Conservation (phyloP, 2,113 vertebrate species). For the Ceyx margarethae region DNA sequence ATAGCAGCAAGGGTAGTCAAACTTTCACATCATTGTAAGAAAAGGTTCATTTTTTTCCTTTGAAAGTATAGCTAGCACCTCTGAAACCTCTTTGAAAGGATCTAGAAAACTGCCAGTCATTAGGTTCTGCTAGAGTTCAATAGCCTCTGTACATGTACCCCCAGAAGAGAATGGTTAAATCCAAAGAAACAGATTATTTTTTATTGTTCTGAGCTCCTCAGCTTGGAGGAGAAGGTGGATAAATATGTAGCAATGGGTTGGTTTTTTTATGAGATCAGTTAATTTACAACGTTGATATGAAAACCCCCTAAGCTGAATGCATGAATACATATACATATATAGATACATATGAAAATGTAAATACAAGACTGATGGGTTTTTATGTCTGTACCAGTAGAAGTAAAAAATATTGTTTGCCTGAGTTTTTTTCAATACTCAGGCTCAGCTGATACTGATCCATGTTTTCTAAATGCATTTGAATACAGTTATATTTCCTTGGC, state of each 20-base stretch:
- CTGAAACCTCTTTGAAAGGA: background rate
- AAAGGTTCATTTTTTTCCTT: background rate
- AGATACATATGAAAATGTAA: background rate
- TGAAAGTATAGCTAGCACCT: background rate
- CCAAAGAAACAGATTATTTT: background rate
- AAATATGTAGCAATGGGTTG: background rate
- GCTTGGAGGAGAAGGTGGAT: background rate
- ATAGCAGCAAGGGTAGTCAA: background rate
- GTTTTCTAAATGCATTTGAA: constrained; percentile 38
- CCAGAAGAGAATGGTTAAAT: background rate
- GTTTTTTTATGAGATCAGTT: background rate
- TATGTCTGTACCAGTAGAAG: background rate
- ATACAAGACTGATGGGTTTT: background rate
- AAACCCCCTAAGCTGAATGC: background rate
- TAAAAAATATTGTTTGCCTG: background rate
- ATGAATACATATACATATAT: background rate
- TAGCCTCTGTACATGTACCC: background rate
- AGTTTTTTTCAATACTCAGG: constrained; percentile 1
- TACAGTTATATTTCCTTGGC: constrained; percentile 45
- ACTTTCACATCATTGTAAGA: background rate
- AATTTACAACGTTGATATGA: background rate
- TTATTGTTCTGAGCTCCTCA: background rate
- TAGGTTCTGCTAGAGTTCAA: background rate
- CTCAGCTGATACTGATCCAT: background rate
- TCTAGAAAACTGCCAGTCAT: background rate